Evolutionary conservation across 92 coral and sea anemone species (phyloP), one percentile per base, ranked within the genome.

Genomic region (Isaurus tuberculatus): DNA sequence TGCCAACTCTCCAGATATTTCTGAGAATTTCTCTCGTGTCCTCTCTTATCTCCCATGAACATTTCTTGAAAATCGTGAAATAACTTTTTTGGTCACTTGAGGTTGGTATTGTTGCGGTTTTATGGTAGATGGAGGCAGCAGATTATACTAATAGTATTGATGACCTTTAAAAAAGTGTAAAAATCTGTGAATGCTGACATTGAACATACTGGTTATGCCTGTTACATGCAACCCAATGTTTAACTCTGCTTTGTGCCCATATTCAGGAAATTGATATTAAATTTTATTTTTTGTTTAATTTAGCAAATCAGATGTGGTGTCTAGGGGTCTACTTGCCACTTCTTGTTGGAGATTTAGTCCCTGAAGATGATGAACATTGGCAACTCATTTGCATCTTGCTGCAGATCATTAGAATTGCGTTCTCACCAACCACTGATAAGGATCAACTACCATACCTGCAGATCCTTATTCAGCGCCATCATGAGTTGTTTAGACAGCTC

Each of bases 241-340:
- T 61, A 61, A 61, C 30, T 14, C 65, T 28, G 49, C 29, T 79
- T 14, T 27, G 34, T 25, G 66, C 58, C 20, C 58, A 49, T 49
- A 49, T 49, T 49, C 58, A 49, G 58, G 58, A 49, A 49, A 49
- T 49, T 49, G 58, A 49, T 49, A 49, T 49, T 49, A 11, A 1
- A 49, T 49, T 49, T 0, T 49, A 49, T 49, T 27, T 83, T 31
- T 11, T 44, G 25, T 79, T 44, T 36, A 26, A 73, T 84, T 9
- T 61, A 90, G 96, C 96, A 81, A 84, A 87, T 74, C 96, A 92
- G 81, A 92, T 92, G 91, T 92, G 93, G 96, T 92, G 91, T 61
- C 89, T 92, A 60, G 90, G 86, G 11, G 26, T 88, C 11, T 69
- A 84, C 60, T 83, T 92, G n/a, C 95, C 95, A 4, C 58, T 49